Percentiles rank a stretch among this genome's conserved stretches.
Evolutionary conservation across 2,113 vertebrate species (phyloP).

Genomic region (Clarias magur): DNA sequence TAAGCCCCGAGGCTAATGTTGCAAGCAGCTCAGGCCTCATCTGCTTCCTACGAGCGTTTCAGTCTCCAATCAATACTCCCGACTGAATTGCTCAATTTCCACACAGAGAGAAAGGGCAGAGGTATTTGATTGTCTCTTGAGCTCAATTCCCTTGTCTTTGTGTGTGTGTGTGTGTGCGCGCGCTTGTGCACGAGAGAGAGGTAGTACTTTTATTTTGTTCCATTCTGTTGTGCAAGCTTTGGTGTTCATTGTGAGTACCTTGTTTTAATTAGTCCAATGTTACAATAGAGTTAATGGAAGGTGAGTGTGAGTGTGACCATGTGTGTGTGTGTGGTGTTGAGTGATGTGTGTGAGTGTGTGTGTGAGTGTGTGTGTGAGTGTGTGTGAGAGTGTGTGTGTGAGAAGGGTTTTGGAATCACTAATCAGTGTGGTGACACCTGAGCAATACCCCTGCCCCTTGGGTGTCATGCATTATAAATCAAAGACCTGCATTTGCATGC

Average conservation of each 20-base stretch:
- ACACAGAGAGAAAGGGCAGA: slow-evolving; percentile 65
- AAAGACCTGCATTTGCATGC: slow-evolving; percentile 79
- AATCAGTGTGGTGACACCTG: slow-evolving; percentile 80
- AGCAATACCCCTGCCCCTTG: slow-evolving; percentile 76
- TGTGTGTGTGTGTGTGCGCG: neutral
- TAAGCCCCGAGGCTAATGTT: slow-evolving; percentile 52
- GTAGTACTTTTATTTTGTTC: slow-evolving; percentile 36
- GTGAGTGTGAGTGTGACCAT: slow-evolving; percentile 41
- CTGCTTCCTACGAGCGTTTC: slow-evolving; percentile 68
- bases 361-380: slow-evolving; percentile 45
- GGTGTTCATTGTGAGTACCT: slow-evolving; percentile 16
- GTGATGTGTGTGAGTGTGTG: too few species aligned
- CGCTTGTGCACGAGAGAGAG: neutral
- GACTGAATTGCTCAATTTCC: slow-evolving; percentile 75
- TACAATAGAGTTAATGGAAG: neutral
- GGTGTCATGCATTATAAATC: slow-evolving; percentile 83
- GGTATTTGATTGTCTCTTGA: slow-evolving; percentile 78
- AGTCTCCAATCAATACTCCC: slow-evolving; percentile 77
- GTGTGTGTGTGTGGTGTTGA: slow-evolving; percentile 40
- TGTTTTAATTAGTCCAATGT: slow-evolving; percentile 26
- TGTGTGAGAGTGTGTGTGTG: too few species aligned
- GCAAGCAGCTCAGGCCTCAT: slow-evolving; percentile 68
- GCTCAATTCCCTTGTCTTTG: slow-evolving; percentile 63
- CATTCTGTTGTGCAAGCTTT: slow-evolving; percentile 26
- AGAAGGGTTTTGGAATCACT: slow-evolving; percentile 75